Evolutionary conservation across 2,797 vertebrate genomes (phyloP).

Genomic region (Toxotes lorentzi): DNA sequence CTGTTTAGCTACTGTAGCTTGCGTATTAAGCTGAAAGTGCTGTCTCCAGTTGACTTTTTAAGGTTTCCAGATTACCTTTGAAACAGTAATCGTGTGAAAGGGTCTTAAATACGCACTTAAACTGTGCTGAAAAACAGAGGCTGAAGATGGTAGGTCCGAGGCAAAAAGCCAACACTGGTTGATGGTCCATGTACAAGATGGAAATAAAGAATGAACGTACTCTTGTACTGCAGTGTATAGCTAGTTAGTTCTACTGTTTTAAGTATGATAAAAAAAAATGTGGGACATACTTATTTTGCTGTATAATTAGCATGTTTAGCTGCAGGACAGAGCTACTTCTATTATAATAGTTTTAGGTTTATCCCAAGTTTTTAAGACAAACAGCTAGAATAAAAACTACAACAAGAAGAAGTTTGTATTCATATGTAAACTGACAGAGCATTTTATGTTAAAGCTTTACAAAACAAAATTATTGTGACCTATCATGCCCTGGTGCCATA

Average conservation of each 20-base stretch:
- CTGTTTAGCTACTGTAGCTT: background rate
- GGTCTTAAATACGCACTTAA: too few relatives aligned
- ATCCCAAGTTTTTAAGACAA: background rate
- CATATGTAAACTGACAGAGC: background rate
- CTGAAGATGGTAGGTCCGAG: too few relatives aligned
- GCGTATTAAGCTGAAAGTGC: background rate
- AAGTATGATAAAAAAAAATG: too few relatives aligned
- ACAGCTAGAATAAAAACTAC: background rate
- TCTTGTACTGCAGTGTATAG: too few relatives aligned
- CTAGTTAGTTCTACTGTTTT: background rate
- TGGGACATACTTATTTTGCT: background rate
- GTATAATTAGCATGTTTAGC: background rate
- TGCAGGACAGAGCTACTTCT: background rate
- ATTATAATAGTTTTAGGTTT: background rate
- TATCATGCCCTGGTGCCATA: background rate
- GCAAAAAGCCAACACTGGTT: too few relatives aligned
- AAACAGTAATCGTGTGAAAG: background rate
- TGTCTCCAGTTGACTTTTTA: background rate
- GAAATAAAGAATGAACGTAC: too few relatives aligned
- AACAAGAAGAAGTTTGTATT: background rate
- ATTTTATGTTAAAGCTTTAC: background rate
- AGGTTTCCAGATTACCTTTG: background rate
- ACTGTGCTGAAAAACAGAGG: background rate
- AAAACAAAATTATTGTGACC: conserved; percentile 20
- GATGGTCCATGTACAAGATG: too few relatives aligned